Evolutionary conservation across 2,888 invertebrate species (phyloP).

Genomic region (Clunio marinus): DNA sequence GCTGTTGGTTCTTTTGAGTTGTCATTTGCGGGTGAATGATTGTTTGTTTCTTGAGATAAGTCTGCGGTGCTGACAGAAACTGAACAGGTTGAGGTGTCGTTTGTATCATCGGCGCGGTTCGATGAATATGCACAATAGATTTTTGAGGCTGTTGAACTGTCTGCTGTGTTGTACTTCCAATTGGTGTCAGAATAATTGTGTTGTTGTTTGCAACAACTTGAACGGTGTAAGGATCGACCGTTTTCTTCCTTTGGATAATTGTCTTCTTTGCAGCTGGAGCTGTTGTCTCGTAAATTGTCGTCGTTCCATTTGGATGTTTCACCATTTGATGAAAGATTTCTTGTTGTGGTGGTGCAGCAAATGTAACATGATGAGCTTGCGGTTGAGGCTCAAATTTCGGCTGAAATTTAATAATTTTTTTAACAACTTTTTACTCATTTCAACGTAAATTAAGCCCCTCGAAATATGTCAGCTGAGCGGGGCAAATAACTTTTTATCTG

Average conservation of each 20-base stretch:
- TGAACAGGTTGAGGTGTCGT: conserved; percentile 24
- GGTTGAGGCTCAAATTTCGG: conserved; percentile 29
- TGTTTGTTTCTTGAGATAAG: conserved; percentile 31
- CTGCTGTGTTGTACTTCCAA: conserved; percentile 19
- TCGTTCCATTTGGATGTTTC: conserved; percentile 33
- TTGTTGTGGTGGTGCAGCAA: conserved; percentile 23
- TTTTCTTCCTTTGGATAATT: conserved; percentile 31
- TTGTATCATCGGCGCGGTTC: conserved; percentile 26
- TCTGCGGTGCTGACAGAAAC: conserved; percentile 11
- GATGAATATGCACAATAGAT: conserved; percentile 32
- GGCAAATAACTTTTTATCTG: neutral
- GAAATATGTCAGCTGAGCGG: no score
- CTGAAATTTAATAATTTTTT: no score
- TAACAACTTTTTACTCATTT: no score
- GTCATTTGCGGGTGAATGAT: conserved; percentile 26
- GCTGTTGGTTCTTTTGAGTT: no score
- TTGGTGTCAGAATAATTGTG: conserved; percentile 35
- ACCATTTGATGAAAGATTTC: conserved; percentile 36
- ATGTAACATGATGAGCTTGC: conserved; percentile 7
- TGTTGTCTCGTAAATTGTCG: conserved; percentile 31
- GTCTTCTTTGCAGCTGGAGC: conserved; percentile 26
- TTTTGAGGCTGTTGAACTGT: conserved; percentile 5
- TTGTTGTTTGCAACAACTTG: conserved; percentile 32
- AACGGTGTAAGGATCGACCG: conserved; percentile 32
- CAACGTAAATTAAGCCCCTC: no score